phyloP scores from a whole-genome alignment of 2,888 invertebrate species.

The Lingula anatina region DNA sequence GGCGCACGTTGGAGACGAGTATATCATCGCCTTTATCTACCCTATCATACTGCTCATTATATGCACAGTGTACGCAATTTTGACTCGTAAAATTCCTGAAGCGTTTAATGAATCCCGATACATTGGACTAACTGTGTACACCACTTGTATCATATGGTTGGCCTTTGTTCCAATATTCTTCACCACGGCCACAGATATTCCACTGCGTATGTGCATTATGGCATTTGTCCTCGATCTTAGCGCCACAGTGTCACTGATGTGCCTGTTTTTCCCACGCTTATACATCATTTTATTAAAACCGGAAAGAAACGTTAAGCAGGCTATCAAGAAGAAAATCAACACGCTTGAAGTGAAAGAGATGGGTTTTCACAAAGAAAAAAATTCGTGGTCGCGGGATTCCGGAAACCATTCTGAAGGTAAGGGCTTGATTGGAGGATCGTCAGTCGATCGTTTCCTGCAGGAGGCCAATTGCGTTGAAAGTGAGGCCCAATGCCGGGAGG shows the following conservation, averaged over 20 bases:
- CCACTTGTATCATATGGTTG: constrained; percentile 68
- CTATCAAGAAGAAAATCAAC: constrained; percentile 56
- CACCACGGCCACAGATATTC: constrained; percentile 57
- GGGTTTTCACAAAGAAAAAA: too few species aligned
- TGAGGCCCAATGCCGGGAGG: too few species aligned
- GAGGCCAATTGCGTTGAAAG: too few species aligned
- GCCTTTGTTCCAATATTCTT: constrained; percentile 62
- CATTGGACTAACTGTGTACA: constrained; percentile 74
- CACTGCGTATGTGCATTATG: constrained; percentile 88
- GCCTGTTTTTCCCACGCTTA: constrained; percentile 88
- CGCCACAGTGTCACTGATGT: constrained; percentile 87
- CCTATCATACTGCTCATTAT: constrained; percentile 84
- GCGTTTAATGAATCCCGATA: constrained; percentile 55
- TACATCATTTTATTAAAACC: constrained; percentile 86
- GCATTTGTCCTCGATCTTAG: constrained; percentile 91
- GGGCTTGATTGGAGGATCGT: too few species aligned
- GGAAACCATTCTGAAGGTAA: too few species aligned
- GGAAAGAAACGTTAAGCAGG: constrained; percentile 72
- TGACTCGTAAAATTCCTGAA: constrained; percentile 54
- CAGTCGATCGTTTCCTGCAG: too few species aligned
- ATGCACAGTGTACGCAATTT: constrained; percentile 53
- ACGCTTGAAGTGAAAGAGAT: too few species aligned
- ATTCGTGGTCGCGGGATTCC: too few species aligned
- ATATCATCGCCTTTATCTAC: constrained; percentile 66
- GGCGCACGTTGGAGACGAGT: constrained; percentile 58